phyloP scores from a whole-genome alignment of 2,888 invertebrate species.

The Mesorhabditis belari region DNA sequence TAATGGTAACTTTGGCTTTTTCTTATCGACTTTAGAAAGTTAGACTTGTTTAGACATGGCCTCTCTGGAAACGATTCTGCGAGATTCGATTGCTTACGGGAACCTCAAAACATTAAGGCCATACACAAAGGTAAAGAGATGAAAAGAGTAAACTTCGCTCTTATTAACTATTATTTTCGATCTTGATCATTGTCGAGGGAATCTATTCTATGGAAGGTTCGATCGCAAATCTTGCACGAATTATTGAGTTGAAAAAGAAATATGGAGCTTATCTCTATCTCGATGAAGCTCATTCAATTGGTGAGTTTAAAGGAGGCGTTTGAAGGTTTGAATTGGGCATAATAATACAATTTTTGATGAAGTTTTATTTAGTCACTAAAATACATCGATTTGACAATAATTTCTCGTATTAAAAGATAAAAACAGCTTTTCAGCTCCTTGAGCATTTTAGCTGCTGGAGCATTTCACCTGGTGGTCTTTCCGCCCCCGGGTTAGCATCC shows the following conservation, averaged over 20 bases:
- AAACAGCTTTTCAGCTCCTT: too few species aligned
- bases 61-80: conserved; percentile 72
- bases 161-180: conserved; percentile 2
- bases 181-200: conserved; percentile 74
- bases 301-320: conserved; percentile 57
- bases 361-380: background rate
- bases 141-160: conserved; percentile 56
- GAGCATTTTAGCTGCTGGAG: too few species aligned
- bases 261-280: conserved; percentile 90
- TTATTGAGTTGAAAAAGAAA: conserved; percentile 82
- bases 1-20: conserved; percentile 57
- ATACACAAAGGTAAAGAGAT: conserved; percentile 73
- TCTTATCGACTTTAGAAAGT: background rate
- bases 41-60: conserved; percentile 30
- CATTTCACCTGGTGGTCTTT: too few species aligned
- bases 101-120: conserved; percentile 69
- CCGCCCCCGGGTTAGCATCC: too few species aligned
- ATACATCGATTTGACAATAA: too few species aligned
- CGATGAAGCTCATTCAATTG: conserved; percentile 96
- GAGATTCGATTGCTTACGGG: conserved; percentile 71
- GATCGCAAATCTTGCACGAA: conserved; percentile 77
- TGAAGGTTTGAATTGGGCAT: too few species aligned
- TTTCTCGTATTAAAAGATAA: too few species aligned
- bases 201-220: conserved; percentile 80
- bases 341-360: too few species aligned